Conservation (phyloP, 2,113 vertebrate genomes). For the Ailuropoda melanoleuca region DNA sequence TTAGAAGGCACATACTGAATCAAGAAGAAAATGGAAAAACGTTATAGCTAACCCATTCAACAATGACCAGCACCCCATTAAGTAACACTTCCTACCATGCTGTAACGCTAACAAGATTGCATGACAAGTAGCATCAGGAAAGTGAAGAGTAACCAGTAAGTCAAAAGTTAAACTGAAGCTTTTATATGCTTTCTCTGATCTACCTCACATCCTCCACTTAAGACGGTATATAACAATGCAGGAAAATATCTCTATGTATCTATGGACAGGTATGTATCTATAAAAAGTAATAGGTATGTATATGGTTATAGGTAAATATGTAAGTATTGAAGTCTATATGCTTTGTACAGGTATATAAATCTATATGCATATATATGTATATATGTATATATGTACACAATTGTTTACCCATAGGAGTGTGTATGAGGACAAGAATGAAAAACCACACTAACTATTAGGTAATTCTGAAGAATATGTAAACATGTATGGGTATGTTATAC, state of each 20-base stretch:
- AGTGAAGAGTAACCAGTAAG: neutral
- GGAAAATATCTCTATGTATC: neutral
- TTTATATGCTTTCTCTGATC: neutral
- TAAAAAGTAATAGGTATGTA: neutral
- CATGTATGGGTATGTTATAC: neutral
- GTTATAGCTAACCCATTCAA: neutral
- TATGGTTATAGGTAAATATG: neutral
- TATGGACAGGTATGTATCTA: neutral
- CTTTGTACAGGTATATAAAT: neutral
- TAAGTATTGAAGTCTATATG: neutral
- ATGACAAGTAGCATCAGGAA: neutral
- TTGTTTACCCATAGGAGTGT: neutral
- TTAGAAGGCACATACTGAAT: neutral
- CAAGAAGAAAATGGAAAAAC: neutral
- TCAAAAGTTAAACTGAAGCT: neutral
- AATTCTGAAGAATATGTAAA: neutral
- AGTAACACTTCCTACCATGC: neutral
- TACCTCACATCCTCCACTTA: neutral
- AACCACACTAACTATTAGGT: neutral
- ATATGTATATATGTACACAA: neutral
- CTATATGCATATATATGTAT: neutral
- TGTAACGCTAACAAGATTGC: neutral
- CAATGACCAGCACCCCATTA: neutral
- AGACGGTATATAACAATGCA: neutral
- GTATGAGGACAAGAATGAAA: neutral